These are phyloP conservation scores for Falco naumanni DNA, from an alignment of 2,797 vertebrate species.

Conservation along the genomic window DNA sequence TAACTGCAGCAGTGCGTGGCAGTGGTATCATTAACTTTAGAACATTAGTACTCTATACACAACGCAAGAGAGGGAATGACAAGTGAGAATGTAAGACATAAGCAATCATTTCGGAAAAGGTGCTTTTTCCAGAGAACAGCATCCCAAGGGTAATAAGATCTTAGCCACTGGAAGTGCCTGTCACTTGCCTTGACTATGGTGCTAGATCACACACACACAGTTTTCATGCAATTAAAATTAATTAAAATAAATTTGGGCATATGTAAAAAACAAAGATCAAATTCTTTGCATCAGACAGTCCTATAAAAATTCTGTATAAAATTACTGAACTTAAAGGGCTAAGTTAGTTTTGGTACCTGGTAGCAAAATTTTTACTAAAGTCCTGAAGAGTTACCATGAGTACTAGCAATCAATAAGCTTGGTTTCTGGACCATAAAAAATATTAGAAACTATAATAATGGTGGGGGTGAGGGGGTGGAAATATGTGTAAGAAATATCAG, in stretches of 20 bases:
- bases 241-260: background rate
- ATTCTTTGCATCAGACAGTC: background rate
- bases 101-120: background rate
- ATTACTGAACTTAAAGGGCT: background rate
- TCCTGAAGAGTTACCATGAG: background rate
- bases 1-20: background rate
- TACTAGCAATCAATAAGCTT: background rate
- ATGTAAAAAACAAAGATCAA: background rate
- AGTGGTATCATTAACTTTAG: background rate
- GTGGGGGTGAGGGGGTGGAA: too few relatives aligned
- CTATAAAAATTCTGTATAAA: background rate
- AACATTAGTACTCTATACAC: background rate
- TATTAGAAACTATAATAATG: background rate
- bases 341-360: background rate
- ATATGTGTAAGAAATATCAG: background rate
- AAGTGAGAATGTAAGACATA: background rate
- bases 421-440: background rate
- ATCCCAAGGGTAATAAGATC: background rate
- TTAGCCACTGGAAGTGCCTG: background rate
- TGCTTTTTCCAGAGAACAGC: background rate
- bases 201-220: background rate
- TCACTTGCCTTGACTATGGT: background rate
- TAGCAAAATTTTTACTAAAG: background rate
- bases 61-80: background rate
- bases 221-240: background rate